A percentile compares a stretch with the other conserved stretches of the same genome.
These are phyloP conservation scores for Corythaeola cristata DNA, from an alignment of 2,113 vertebrate genomes.

Conservation along the genomic window DNA sequence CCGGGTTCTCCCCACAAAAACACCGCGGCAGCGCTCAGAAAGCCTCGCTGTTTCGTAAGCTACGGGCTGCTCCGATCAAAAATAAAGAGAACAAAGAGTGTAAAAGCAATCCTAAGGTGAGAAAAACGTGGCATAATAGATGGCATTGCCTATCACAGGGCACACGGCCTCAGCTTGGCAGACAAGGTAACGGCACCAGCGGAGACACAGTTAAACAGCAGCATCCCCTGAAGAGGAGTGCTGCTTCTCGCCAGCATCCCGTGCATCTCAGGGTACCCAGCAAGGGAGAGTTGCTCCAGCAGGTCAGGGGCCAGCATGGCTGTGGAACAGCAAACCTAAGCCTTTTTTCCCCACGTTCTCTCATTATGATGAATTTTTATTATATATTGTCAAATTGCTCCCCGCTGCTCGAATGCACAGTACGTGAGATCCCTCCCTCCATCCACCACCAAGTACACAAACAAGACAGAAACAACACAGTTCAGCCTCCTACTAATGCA, in stretches of 20 bases:
- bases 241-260: background rate
- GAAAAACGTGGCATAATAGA: rapidly evolving
- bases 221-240: background rate
- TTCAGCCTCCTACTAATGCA: background rate
- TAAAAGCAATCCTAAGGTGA: rapidly evolving
- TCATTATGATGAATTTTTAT: rapidly evolving
- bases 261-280: background rate
- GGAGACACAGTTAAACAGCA: background rate
- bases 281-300: background rate
- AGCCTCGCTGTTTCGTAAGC: background rate
- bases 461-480: background rate
- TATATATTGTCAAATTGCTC: background rate
- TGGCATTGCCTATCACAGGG: background rate
- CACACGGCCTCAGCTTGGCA: background rate
- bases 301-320: background rate
- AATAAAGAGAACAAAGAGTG: background rate
- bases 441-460: background rate
- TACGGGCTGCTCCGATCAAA: background rate
- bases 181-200: background rate
- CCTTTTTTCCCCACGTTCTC: background rate
- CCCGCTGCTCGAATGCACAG: background rate
- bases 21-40: no score
- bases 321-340: background rate
- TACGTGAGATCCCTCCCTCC: background rate
- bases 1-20: rapidly evolving